Evolutionary conservation across 2,888 invertebrate genomes (phyloP), one percentile per base, ranked within the genome.

Genomic region (Kryphioiulus occultus): DNA sequence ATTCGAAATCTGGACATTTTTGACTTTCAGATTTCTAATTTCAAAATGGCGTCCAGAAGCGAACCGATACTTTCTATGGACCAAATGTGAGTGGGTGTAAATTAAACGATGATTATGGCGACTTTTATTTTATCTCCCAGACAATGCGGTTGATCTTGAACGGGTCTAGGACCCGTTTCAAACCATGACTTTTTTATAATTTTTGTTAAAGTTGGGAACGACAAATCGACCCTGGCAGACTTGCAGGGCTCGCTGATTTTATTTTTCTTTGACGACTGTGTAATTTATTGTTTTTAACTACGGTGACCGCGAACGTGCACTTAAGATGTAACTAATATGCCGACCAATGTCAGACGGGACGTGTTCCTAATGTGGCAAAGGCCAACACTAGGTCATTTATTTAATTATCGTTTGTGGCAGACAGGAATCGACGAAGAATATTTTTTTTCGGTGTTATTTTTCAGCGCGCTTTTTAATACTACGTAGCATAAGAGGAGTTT

Each of bases 361-460:
- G 12, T 44, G 42, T 85, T 85, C 42, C 85, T 85, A 42, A 85
- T 42, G 85, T 30, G 26, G 42, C 12, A 12, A 39, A 22, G 47
- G 35, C 85, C 26, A 39, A 39, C 22, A 15, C 15, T 39, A 22
- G 85, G 47, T 12, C 85, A 85, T 85, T 85, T 85, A 39, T 85
- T 85, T n/a, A n/a, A n/a, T n/a, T 85, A 85, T 53, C 59, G 59
- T 68, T 87, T 39, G 68, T 15, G 39, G 78, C 87, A 87, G 82
- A 78, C 35, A 87, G 87, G 87, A 87, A 87, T 87, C 87, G 35
- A 44, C 78, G 78, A 87, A 86, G 59, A 47, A 86, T 87, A 87
- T 78, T 87, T 87, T 87, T 19, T 87, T 59, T 87, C 78, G 59
- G 68, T 78, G 78, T 78, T 78, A 78, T 78, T 78, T 78, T 78